A percentile compares a stretch with the other conserved stretches of the same genome.
phyloP scores from a whole-genome alignment of 2,888 invertebrate genomes.

The Lutraria lutraria region DNA sequence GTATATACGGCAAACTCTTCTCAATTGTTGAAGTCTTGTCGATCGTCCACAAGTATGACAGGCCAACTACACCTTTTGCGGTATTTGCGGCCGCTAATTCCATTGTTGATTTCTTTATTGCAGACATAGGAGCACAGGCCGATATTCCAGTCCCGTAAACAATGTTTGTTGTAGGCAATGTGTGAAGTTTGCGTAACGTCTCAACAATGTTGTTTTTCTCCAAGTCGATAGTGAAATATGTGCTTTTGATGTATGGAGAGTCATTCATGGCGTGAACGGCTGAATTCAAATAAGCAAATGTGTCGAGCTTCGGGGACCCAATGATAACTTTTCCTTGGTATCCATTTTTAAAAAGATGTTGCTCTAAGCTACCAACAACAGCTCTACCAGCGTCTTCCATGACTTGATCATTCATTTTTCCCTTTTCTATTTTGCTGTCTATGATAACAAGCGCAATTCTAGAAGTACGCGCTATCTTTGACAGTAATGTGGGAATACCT shows the following conservation, averaged over 20 bases:
- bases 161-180: slow-evolving; percentile 15
- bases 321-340: slow-evolving; percentile 42
- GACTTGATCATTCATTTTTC: background rate
- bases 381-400: slow-evolving; percentile 29
- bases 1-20: slow-evolving; percentile 21
- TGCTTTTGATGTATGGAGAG: slow-evolving; percentile 9
- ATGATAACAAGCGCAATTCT: slow-evolving; percentile 20
- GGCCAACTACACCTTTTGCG: slow-evolving; percentile 27
- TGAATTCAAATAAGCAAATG: slow-evolving; percentile 30
- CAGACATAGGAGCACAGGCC: background rate
- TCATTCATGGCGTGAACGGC: slow-evolving; percentile 3
- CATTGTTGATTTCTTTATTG: background rate
- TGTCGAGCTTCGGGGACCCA: slow-evolving; percentile 37
- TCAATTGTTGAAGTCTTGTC: slow-evolving; percentile 24
- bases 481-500: background rate
- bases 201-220: slow-evolving; percentile 24
- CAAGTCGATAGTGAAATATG: slow-evolving; percentile 31
- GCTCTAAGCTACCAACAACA: background rate
- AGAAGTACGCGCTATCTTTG: slow-evolving; percentile 7
- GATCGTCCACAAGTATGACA: slow-evolving; percentile 42
- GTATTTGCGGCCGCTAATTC: slow-evolving; percentile 28
- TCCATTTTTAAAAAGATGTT: slow-evolving; percentile 16
- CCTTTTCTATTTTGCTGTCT: slow-evolving; percentile 31
- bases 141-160: slow-evolving; percentile 38
- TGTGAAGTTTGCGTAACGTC: slow-evolving; percentile 27